phyloP scores from a whole-genome alignment of 2,113 vertebrate genomes.

The Clupea harengus region DNA sequence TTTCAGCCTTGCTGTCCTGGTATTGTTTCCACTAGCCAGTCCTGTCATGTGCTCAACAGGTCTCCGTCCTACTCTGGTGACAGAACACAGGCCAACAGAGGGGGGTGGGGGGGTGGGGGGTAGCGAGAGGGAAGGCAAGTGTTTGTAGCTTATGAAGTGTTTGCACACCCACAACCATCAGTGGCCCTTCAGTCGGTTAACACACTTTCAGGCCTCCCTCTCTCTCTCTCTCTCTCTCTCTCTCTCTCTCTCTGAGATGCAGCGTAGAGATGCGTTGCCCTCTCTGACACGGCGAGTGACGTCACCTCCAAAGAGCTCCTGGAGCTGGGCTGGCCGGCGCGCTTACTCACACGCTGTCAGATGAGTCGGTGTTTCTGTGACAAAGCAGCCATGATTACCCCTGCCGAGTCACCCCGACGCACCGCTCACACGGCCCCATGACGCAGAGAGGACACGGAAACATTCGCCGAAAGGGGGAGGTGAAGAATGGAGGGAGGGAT shows the following conservation, averaged over 20 bases:
- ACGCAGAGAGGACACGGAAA: no score
- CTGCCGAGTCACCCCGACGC: background rate
- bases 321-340: background rate
- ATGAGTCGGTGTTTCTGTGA: background rate
- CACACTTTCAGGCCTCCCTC: background rate
- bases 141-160: slow-evolving; percentile 21
- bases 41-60: slow-evolving; percentile 29
- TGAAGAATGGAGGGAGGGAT: no score
- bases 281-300: no score
- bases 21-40: slow-evolving; percentile 30
- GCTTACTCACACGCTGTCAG: background rate
- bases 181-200: slow-evolving; percentile 19
- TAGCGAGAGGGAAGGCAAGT: background rate
- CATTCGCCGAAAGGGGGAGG: no score
- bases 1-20: slow-evolving; percentile 32
- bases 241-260: background rate
- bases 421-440: no score
- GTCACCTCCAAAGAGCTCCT: no score
- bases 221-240: no score
- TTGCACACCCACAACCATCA: slow-evolving; percentile 7
- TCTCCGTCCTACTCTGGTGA: slow-evolving; percentile 19
- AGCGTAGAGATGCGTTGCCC: no score
- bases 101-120: background rate
- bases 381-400: background rate
- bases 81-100: background rate